phyloP scores from a whole-genome alignment of 2,113 vertebrate species.

The Aspidoscelis tigris region DNA sequence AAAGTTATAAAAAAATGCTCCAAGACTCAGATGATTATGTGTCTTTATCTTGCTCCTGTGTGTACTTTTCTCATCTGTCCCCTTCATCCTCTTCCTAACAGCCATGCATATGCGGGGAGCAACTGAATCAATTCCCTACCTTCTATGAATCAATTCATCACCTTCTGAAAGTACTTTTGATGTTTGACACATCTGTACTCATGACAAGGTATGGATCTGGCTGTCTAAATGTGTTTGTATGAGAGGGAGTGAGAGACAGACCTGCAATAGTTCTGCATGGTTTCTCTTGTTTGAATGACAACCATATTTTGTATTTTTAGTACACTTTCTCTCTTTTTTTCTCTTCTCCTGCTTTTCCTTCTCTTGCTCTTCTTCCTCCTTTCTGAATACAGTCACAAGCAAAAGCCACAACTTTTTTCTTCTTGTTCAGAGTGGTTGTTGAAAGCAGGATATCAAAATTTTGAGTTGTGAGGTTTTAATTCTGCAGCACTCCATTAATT shows the following conservation, averaged over 20 bases:
- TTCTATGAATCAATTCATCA: no score
- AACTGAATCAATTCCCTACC: no score
- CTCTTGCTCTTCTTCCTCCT: no score
- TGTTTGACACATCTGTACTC: no score
- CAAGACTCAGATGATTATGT: no score
- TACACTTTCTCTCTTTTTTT: slow-evolving; percentile 35
- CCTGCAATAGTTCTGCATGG: slow-evolving; percentile 7
- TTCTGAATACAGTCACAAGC: slow-evolving; percentile 34
- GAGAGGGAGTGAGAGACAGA: slow-evolving; percentile 19
- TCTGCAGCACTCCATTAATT: slow-evolving; percentile 54
- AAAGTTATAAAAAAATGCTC: no score
- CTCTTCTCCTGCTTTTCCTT: slow-evolving; percentile 17
- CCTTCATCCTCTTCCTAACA: no score
- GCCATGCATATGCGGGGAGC: no score
- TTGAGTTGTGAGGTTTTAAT: slow-evolving; percentile 35
- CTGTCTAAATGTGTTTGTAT: neutral
- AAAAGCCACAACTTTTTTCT: slow-evolving; percentile 36
- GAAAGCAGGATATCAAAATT: slow-evolving; percentile 48
- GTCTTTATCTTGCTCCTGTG: no score
- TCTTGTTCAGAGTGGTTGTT: slow-evolving; percentile 13
- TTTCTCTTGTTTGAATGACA: slow-evolving; percentile 44
- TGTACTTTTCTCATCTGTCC: no score
- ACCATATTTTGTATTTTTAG: slow-evolving; percentile 26
- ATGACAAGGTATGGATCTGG: no score
- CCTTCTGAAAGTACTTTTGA: no score